These are phyloP conservation scores for Archips xylosteana DNA, from an alignment of 2,888 invertebrate genomes.

Conservation along the genomic window DNA sequence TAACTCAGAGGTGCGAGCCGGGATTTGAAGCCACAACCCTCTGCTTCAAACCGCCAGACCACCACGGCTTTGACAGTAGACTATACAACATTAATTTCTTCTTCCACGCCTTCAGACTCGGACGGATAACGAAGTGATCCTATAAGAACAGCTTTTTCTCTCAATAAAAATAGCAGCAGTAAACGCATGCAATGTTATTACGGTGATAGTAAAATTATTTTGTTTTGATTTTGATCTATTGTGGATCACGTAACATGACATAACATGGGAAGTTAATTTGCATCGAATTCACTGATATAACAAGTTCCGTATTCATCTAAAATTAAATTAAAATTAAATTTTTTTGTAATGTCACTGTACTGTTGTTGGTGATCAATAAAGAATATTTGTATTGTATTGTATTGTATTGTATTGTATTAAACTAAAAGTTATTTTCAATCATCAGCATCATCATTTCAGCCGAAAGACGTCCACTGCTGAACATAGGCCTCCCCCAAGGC, in stretches of 20 bases:
- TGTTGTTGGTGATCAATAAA: no score
- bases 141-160: not conserved
- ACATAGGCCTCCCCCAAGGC: no score
- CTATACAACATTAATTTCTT: no score
- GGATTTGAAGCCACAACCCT: no score
- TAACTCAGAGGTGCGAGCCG: no score
- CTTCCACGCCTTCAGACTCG: no score
- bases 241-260: conserved; percentile 15
- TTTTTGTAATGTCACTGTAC: no score
- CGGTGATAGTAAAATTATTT: conserved; percentile 9
- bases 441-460: not conserved
- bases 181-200: not conserved
- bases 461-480: no score
- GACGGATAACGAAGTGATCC: not conserved
- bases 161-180: not conserved
- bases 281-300: conserved; percentile 7
- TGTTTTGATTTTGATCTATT: conserved; percentile 17
- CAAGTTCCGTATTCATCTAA: conserved; percentile 30
- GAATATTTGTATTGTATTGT: no score
- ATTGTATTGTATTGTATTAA: no score
- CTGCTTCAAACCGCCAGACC: no score
- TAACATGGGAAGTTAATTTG: conserved; percentile 32
- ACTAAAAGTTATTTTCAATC: not conserved
- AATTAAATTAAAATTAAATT: not conserved
- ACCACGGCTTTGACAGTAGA: no score